Conservation (phyloP, 2,797 vertebrate species). For the Melanogrammus aeglefinus region DNA sequence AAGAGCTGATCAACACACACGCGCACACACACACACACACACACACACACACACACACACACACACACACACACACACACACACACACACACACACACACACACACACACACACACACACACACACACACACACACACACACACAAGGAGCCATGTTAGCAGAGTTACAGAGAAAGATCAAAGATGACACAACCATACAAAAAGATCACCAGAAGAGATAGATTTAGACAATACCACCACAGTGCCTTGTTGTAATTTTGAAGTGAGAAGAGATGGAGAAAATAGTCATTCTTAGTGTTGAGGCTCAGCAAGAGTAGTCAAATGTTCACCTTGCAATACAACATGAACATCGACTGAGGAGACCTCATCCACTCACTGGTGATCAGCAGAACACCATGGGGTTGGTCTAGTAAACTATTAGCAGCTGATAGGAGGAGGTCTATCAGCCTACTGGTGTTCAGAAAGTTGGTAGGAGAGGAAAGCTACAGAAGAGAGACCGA, state of each 20-base stretch:
- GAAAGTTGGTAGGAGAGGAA: neutral
- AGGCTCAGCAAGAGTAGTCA: neutral
- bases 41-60: too few relatives aligned
- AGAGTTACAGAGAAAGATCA: neutral
- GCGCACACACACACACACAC: too few relatives aligned
- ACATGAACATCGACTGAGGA: neutral
- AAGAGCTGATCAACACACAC: neutral
- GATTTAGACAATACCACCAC: neutral
- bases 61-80: neutral
- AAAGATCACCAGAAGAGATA: neutral
- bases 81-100: neutral
- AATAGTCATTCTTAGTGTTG: neutral
- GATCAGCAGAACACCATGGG: too few relatives aligned
- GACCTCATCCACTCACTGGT: too few relatives aligned
- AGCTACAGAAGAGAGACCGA: neutral
- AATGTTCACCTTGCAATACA: neutral
- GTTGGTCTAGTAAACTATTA: too few relatives aligned
- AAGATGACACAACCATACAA: neutral
- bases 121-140: neutral
- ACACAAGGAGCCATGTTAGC: neutral
- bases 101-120: too few relatives aligned
- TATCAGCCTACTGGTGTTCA: neutral
- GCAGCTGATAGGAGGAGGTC: neutral
- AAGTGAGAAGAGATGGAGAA: constrained; percentile 19
- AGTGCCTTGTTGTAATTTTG: constrained; percentile 6